Base-by-base conservation (phyloP, 2,888 invertebrate species). In the Tachystola acroxantha region DNA sequence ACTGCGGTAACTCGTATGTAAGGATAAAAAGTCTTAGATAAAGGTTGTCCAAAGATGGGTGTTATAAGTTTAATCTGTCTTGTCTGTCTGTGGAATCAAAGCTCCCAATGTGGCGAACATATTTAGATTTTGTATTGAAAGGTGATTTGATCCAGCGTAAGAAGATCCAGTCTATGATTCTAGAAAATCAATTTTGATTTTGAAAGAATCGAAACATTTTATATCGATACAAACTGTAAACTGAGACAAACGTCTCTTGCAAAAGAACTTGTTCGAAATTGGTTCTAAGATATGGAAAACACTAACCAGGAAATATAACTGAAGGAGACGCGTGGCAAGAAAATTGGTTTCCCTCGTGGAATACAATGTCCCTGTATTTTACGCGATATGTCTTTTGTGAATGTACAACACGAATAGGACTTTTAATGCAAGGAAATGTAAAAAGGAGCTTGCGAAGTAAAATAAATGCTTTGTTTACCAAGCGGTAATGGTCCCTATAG, bases 291-390 rank as follows among this genome's bases (percentile, higher is more conserved):
- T 34, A 41, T 41, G 33, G 39, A 39, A 34, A 42, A 39, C 36
- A 39, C 34, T 37, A 42, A 32, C 39, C 32, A 39, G 37, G 37
- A 41, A 41, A 41, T 40, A 40, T 41, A 41, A 41, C 31, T 41
- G 31, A 37, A 34, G 16, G 37, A 41, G 44, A 46, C 37, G 39
- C 49, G 40, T 37, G 42, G 44, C 38, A 45, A 44, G 43, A 41
- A 45, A 50, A 50, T 53, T 50, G 53, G 45, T 51, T 50, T 46
- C 43, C 43, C 34, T 35, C 36, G 39, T 37, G 39, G 41, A 42
- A 48, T 39, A 45, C 43, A 42, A 45, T 42, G 43, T 49, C 36
- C 42, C 36, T 40, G 38, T 45, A 38, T 45, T 44, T 24, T 40
- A 44, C 39, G 40, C 32, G 40, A 39, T 36, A 34, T 39, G 44